Evolutionary conservation across 1,140 invertebrate genomes (phyloP).

Genomic region (Tetramorium parvispinum): DNA sequence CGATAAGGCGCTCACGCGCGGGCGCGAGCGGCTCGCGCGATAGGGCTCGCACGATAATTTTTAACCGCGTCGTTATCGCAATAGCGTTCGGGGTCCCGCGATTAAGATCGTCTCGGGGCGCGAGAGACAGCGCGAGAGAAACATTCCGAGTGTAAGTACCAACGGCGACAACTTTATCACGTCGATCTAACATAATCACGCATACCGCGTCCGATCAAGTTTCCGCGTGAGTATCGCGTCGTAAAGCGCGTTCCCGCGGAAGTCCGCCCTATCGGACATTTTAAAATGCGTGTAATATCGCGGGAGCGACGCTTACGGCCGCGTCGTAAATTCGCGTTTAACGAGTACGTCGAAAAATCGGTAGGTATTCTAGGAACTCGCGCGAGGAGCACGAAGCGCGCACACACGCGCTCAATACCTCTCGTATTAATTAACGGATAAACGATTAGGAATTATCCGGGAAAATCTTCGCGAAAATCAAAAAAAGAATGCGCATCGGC

Average conservation of each 20-base stretch:
- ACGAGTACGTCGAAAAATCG: conserved; percentile 36
- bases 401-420: too few relatives aligned
- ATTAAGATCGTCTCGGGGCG: conserved; percentile 48
- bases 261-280: neutral
- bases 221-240: conserved; percentile 23
- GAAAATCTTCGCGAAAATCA: neutral
- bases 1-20: conserved; percentile 30
- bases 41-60: conserved; percentile 38
- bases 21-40: neutral
- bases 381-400: neutral
- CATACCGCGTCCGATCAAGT: conserved; percentile 23
- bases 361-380: neutral
- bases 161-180: conserved; percentile 33
- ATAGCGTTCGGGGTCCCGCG: neutral
- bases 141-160: neutral
- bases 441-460: conserved; percentile 40
- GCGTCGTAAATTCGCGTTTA: conserved; percentile 37
- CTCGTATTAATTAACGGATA: conserved; percentile 59
- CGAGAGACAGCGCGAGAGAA: neutral
- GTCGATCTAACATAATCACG: conserved; percentile 32
- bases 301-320: conserved; percentile 11
- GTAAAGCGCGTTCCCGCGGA: conserved; percentile 17
- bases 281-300: conserved; percentile 35
- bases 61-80: conserved; percentile 51
- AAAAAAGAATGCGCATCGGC: neutral